Evolutionary conservation across 64 coral and sea anemone species (phyloP).

Genomic region (Hydrozoanthus tunicans): DNA sequence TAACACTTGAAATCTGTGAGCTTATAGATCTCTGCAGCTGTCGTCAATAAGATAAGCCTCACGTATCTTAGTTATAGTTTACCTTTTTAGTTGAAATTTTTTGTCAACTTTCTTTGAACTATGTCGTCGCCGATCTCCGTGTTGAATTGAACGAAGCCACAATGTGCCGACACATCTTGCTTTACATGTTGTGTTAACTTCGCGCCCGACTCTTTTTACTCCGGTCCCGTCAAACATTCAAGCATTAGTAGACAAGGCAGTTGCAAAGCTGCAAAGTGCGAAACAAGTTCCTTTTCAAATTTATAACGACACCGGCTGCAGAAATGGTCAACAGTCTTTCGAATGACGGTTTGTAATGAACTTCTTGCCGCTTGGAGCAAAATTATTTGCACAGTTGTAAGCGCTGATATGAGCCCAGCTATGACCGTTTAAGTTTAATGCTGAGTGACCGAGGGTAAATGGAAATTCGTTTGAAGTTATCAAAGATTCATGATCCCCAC

Average conservation of each 20-base stretch:
- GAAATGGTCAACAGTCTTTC: background rate
- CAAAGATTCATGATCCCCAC: conserved; percentile 39
- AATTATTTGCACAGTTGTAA: background rate
- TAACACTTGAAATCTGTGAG: background rate
- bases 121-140: background rate
- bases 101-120: background rate
- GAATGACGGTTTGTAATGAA: background rate
- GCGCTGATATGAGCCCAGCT: background rate
- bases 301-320: background rate
- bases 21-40: conserved; percentile 13
- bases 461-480: conserved; percentile 40
- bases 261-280: background rate
- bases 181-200: background rate
- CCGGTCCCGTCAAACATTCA: background rate
- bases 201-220: background rate
- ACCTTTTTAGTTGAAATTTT: conserved; percentile 28
- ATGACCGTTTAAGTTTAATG: conserved; percentile 16
- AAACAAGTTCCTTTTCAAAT: background rate
- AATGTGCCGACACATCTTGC: background rate
- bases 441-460: conserved; percentile 32
- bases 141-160: background rate
- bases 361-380: background rate
- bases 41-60: background rate
- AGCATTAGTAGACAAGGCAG: background rate
- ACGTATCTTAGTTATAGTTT: background rate